Base-by-base conservation (phyloP, 64 coral and sea anemone species). In the Acropora yongei region DNA sequence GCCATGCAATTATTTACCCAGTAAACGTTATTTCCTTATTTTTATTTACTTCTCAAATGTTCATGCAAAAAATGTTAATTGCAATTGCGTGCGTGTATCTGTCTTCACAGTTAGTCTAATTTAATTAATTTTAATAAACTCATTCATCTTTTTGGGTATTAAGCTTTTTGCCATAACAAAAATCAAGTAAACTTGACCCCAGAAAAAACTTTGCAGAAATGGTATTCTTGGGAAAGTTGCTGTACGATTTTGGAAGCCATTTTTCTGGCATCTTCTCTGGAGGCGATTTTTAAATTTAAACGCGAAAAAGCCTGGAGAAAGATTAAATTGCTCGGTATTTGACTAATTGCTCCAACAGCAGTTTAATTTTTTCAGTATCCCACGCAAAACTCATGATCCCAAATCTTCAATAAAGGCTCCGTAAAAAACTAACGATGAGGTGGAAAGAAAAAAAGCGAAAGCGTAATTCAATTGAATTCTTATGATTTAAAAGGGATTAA, bases 311-410 rank as follows among this genome's bases (percentile, higher is more conserved):
- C 82, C 47, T 0, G 6, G n/a, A 68, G 72, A 85, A 85, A 71
- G 65, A 85, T 68, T 72, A 18, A 68, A 85, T 85, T 85, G 7
- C 9, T 9, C 11, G 20, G n/a, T 49, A 71, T 85, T 85, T 72
- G 51, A 10, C 82, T 71, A 85, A 85, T 85, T 48, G 4, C 65
- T 11, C 18, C 10, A 67, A 85, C 82, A 85, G 82, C 82, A 85
- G 82, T 72, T 85, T 42, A 85, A 71, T 85, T 49, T 85, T 8
- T 41, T 40, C 17, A 71, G 47, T 72, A 85, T 85, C 82, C 82
- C 82, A 85, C 82, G 65, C 82, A 66, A 45, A 47, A 72, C 6
- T 72, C 49, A 49, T 71, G 68, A 42, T n/a, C 43, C 5, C 17
- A 43, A 65, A 85, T 18, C 68, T 44, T 49, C 9, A 49, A 20